phyloP scores from a whole-genome alignment of 1,140 invertebrate genomes.

The Nymphalis io region DNA sequence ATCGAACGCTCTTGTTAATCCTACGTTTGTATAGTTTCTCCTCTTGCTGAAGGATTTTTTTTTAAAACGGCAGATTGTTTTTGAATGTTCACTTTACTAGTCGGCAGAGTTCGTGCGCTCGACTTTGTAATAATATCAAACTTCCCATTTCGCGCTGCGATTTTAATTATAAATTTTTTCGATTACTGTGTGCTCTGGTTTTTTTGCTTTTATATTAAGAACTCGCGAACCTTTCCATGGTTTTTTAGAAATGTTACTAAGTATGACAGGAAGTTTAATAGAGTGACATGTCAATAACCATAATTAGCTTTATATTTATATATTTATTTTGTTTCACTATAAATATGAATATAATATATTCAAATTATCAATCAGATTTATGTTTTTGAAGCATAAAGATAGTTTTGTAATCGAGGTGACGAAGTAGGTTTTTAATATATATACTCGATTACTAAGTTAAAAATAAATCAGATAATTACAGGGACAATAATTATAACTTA shows the following conservation, averaged over 20 bases:
- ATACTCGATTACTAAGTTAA: neutral
- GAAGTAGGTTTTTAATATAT: neutral
- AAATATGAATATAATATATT: too few relatives aligned
- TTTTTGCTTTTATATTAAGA: conserved; percentile 1
- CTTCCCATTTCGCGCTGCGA: conserved; percentile 34
- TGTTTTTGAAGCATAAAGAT: too few relatives aligned
- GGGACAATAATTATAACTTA: conserved; percentile 47
- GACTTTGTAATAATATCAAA: conserved; percentile 47
- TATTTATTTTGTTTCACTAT: too few relatives aligned
- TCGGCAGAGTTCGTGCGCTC: conserved; percentile 39
- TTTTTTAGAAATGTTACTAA: neutral
- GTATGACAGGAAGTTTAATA: neutral
- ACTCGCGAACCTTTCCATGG: neutral
- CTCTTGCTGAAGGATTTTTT: conserved; percentile 33
- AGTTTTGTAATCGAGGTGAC: too few relatives aligned
- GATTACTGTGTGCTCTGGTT: neutral
- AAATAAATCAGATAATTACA: conserved; percentile 43
- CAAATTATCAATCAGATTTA: too few relatives aligned
- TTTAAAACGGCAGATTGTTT: conserved; percentile 44
- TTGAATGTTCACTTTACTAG: conserved; percentile 49
- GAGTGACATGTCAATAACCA: neutral
- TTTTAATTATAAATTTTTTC: conserved; percentile 42
- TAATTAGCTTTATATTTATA: neutral
- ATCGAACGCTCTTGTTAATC: conserved; percentile 2
- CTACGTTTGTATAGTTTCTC: conserved; percentile 35